Conservation (phyloP, 2,113 vertebrate genomes). For the Gallinago paraguaiae region DNA sequence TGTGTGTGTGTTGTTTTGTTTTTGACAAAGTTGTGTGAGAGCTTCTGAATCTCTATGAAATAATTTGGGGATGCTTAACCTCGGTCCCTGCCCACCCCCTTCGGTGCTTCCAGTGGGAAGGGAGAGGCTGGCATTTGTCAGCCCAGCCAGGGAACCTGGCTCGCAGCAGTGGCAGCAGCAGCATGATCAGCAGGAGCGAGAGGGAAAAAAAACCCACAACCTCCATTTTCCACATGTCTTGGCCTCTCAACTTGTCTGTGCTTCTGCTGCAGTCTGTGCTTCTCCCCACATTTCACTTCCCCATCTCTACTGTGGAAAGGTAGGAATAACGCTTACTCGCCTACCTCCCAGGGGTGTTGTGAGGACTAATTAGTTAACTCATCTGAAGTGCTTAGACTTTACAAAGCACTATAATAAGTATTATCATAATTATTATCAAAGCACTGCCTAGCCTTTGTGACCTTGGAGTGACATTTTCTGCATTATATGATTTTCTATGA, state of each 20-base stretch:
- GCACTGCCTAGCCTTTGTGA: conserved; percentile 80
- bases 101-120: background rate
- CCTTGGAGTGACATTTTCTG: conserved; percentile 60
- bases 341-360: background rate
- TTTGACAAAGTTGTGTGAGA: conserved; percentile 70
- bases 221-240: background rate
- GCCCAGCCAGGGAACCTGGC: background rate
- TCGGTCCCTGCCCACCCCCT: background rate
- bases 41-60: conserved; percentile 61
- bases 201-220: background rate
- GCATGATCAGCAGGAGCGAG: rapidly evolving
- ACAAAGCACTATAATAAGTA: conserved; percentile 63
- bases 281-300: background rate
- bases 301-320: background rate
- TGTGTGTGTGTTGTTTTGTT: background rate
- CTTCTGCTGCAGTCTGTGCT: background rate
- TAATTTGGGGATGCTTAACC: conserved; percentile 64
- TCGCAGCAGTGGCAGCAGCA: background rate
- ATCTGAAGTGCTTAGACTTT: conserved; percentile 22
- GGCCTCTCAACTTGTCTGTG: background rate
- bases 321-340: conserved; percentile 57
- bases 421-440: conserved; percentile 70
- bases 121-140: background rate
- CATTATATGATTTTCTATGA: conserved; percentile 53
- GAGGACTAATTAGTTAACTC: conserved; percentile 42